A percentile compares a stretch with the other conserved stretches of the same genome.
phyloP scores from a whole-genome alignment of 2,797 vertebrate species.

The Melanogrammus aeglefinus region DNA sequence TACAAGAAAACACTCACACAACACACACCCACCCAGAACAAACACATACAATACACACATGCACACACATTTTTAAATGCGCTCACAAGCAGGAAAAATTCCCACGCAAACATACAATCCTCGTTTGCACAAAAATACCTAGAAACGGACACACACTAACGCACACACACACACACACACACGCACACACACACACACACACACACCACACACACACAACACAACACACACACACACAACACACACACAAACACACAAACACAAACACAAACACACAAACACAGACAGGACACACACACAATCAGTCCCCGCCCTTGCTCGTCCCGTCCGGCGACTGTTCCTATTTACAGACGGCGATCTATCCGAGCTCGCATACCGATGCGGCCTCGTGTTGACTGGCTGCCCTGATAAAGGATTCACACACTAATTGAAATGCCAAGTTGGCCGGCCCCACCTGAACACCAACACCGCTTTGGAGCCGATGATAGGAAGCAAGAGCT shows the following conservation, averaged over 20 bases:
- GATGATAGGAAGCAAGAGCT: background rate
- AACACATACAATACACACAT: too few species aligned
- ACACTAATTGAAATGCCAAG: constrained; percentile 55
- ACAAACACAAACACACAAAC: constrained; percentile 35
- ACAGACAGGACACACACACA: constrained; percentile 25
- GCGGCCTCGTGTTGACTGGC: constrained; percentile 46
- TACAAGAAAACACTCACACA: constrained; percentile 23
- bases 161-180: constrained; percentile 35
- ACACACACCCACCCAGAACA: constrained; percentile 17
- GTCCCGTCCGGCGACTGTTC: constrained; percentile 42
- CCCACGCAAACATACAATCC: background rate
- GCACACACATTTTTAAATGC: constrained; percentile 11
- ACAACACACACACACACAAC: background rate
- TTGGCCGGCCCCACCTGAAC: constrained; percentile 43
- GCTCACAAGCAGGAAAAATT: background rate
- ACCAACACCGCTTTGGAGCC: constrained; percentile 15
- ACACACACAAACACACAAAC: constrained; percentile 22
- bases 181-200: constrained; percentile 21
- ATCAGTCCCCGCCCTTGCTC: constrained; percentile 23
- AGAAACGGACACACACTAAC: constrained; percentile 9
- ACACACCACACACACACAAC: too few species aligned
- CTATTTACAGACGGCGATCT: constrained; percentile 30
- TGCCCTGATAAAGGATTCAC: constrained; percentile 50
- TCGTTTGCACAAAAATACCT: constrained; percentile 18
- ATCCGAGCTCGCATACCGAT: constrained; percentile 56